Conservation (phyloP, 1,140 invertebrate genomes). For the Rhyzopertha dominica region DNA sequence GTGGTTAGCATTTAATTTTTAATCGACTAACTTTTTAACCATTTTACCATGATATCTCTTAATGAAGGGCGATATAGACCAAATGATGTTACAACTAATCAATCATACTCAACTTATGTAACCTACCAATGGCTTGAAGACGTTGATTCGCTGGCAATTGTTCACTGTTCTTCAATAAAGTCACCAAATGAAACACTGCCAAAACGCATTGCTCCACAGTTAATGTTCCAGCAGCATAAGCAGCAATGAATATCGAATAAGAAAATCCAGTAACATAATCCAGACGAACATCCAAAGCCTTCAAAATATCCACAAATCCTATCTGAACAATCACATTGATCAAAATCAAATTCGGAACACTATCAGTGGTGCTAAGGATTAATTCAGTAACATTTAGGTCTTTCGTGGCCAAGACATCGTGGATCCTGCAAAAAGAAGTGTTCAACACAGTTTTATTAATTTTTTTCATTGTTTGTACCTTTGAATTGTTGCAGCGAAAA, state of each 20-base stretch:
- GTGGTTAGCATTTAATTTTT: too few species aligned
- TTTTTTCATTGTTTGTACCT: slow-evolving; percentile 45
- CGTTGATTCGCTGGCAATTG: too few species aligned
- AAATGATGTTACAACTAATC: too few species aligned
- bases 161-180: not conserved
- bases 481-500: slow-evolving; percentile 68
- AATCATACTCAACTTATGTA: too few species aligned
- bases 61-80: too few species aligned
- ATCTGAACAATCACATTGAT: slow-evolving; percentile 73
- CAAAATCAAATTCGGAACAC: slow-evolving; percentile 63
- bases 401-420: slow-evolving; percentile 49
- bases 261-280: slow-evolving; percentile 78
- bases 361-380: slow-evolving; percentile 54
- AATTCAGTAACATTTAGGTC: slow-evolving; percentile 56
- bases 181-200: too few species aligned
- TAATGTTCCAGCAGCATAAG: slow-evolving; percentile 77
- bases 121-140: too few species aligned
- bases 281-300: slow-evolving; percentile 57
- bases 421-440: slow-evolving; percentile 19
- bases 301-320: slow-evolving; percentile 69
- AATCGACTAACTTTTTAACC: too few species aligned
- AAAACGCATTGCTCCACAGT: slow-evolving; percentile 77
- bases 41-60: too few species aligned
- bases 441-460: slow-evolving; percentile 2
- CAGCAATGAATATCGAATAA: slow-evolving; percentile 72